Evolutionary conservation across 1,140 invertebrate genomes (phyloP), one percentile per base, ranked within the genome.

Genomic region (Hormaphis cornu): DNA sequence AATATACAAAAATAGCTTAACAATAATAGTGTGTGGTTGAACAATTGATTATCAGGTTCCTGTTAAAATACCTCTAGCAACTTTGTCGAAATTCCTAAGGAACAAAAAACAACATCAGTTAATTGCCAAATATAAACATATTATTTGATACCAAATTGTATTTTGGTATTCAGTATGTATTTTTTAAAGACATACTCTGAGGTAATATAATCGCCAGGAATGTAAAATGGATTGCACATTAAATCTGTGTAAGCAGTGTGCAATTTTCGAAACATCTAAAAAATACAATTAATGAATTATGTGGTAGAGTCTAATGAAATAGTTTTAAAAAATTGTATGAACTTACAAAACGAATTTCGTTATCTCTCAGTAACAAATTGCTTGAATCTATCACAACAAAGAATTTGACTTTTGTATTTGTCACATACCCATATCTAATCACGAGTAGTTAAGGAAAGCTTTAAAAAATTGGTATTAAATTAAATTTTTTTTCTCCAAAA

Each of bases 331-430:
- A 28, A 2, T 33, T 12, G 12, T 5, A 18, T 28, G 28, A 70
- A 79, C 81, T 82, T 83, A 95, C 92, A 74, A 87, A 89, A 80
- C 93, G 82, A 3, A 97, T 92, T 82, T 98, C 95, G 81, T 95
- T 96, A 77, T 98, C 95, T 73, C 94, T 79, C 28, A 96, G 80
- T 9, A 87, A 86, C 56, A 87, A 86, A 76, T 93, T 95, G 22
- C 89, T 87, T 1, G 92, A 89, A 76, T 96, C 93, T n/a, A 96
- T 86, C 26, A 97, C 88, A 72, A 97, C 86, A 18, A 98, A 88
- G 78, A 97, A 90, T 78, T 97, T 98, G 16, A 97, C 89, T 81
- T 91, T 90, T 0, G 94, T 97, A 78, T 97, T 97, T n/a, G 94
- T 97, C 18, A 95, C 91, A 83, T 96, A 98, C 8, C 95, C 95